phyloP scores from a whole-genome alignment of 2,113 vertebrate species.

The Megaceryle torquata region DNA sequence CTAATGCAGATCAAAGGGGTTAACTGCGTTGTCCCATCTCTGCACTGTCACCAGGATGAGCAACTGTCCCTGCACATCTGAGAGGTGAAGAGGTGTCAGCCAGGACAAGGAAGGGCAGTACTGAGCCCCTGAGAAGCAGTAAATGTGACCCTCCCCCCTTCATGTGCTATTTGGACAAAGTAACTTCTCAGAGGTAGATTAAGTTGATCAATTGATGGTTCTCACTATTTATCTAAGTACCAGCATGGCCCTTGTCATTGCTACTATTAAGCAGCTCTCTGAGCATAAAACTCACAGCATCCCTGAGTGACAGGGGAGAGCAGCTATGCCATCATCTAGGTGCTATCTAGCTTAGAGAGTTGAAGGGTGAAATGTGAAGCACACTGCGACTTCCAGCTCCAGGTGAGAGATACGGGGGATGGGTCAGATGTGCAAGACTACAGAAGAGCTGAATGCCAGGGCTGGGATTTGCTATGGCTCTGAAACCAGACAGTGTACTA shows the following conservation, averaged over 20 bases:
- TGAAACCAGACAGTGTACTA: neutral
- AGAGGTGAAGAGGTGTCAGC: neutral
- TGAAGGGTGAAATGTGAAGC: neutral
- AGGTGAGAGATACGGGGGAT: neutral
- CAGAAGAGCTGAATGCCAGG: neutral
- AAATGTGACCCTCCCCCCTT: neutral
- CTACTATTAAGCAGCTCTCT: neutral
- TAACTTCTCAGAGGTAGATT: neutral
- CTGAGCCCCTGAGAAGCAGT: neutral
- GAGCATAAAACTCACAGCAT: neutral
- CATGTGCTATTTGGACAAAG: rapidly evolving
- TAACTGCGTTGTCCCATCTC: neutral
- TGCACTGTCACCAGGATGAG: neutral
- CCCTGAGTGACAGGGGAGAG: neutral
- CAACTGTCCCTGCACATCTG: neutral
- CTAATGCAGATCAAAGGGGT: neutral
- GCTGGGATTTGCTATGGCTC: neutral
- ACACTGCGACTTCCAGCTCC: neutral
- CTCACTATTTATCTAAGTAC: neutral
- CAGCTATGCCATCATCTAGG: neutral
- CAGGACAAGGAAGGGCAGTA: neutral
- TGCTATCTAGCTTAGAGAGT: neutral
- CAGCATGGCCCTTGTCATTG: neutral
- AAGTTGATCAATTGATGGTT: neutral
- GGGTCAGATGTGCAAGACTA: neutral